Evolutionary conservation across 2,113 vertebrate species (phyloP).

Genomic region (Promerops cafer): DNA sequence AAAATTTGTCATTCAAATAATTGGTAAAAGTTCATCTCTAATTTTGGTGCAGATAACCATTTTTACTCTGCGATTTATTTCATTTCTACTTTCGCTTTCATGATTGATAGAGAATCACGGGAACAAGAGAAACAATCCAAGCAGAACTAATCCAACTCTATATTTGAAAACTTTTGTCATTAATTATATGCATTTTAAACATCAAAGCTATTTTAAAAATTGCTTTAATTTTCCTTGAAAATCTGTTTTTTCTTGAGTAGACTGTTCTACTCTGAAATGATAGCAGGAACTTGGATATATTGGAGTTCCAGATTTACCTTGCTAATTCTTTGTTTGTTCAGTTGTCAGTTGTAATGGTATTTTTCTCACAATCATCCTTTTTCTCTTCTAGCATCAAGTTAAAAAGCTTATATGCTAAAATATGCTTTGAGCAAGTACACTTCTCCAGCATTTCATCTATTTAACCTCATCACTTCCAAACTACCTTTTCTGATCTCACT

Average conservation of each 20-base stretch:
- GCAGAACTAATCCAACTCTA: constrained; percentile 7
- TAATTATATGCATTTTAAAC: not conserved
- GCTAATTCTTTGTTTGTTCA: constrained; percentile 27
- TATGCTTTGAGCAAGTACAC: not conserved
- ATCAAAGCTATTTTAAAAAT: constrained; percentile 8
- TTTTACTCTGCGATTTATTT: not conserved
- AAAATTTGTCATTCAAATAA: not conserved
- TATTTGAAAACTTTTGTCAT: not conserved
- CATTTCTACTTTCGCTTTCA: not conserved
- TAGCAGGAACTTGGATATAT: not conserved
- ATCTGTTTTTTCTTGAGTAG: not conserved
- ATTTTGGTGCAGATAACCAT: not conserved
- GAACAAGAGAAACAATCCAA: not conserved
- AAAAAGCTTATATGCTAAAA: not conserved
- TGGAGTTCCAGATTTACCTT: not conserved
- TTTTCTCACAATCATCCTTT: not conserved
- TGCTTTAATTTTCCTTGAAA: constrained; percentile 1
- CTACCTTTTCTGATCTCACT: not conserved
- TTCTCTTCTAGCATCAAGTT: not conserved
- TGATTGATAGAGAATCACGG: not conserved
- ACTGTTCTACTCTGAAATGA: not conserved
- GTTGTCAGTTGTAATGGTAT: not conserved
- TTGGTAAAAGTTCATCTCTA: not conserved
- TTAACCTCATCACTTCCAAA: not conserved
- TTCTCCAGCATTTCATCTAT: not conserved